phyloP scores from a whole-genome alignment of 2,888 invertebrate species.

The Podotricha telesiphe region DNA sequence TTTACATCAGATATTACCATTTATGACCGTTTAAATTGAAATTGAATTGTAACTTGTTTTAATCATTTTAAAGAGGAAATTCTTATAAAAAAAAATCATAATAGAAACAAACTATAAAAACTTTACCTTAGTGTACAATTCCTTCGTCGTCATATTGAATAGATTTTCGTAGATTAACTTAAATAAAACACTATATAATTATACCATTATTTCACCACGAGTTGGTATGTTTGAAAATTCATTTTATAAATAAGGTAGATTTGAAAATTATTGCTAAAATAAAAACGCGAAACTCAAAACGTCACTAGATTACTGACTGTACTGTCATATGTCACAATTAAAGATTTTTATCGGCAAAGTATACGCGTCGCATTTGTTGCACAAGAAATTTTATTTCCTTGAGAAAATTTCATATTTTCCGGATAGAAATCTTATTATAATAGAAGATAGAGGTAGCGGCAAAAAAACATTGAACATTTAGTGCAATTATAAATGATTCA shows the following conservation, averaged over 20 bases:
- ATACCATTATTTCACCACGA: conserved; percentile 69
- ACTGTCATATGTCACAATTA: conserved; percentile 50
- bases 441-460: conserved; percentile 44
- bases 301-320: conserved; percentile 65
- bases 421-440: conserved; percentile 57
- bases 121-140: conserved; percentile 79
- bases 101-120: conserved; percentile 48
- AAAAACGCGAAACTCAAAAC: conserved; percentile 66
- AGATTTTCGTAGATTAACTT: conserved; percentile 37
- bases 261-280: conserved; percentile 60
- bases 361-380: conserved; percentile 27
- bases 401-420: conserved; percentile 51
- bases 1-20: conserved; percentile 34
- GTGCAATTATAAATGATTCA: conserved; percentile 63
- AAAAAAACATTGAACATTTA: conserved; percentile 57
- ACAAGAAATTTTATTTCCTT: conserved; percentile 40
- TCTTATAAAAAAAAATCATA: conserved; percentile 43
- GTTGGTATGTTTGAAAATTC: conserved; percentile 63
- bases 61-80: conserved; percentile 44
- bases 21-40: conserved; percentile 31
- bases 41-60: conserved; percentile 37
- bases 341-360: conserved; percentile 31
- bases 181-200: conserved; percentile 36
- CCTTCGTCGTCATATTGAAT: conserved; percentile 79
- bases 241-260: conserved; percentile 77